Evolutionary conservation across 2,888 invertebrate species (phyloP), one percentile per base, ranked within the genome.

Genomic region (Chrysomela aeneicollis): DNA sequence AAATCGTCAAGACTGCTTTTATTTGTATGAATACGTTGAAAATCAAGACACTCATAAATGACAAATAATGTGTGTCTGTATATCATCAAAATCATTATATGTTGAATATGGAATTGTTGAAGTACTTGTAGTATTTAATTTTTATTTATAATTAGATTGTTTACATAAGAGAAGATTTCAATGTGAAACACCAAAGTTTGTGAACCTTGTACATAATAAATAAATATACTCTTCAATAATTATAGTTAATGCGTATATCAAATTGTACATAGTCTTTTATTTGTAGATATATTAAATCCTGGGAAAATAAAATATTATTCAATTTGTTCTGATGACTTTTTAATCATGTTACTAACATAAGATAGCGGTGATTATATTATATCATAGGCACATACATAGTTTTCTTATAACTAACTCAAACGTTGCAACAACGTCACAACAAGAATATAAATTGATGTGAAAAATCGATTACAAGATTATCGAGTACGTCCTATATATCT

Each of bases 121-220:
- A 42, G 12, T 42, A 42, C 12, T 42, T 42, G n/a, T 42, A 42
- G 2, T 42, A 42, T 42, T 42, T 63, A 53, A 57, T 46, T 22
- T 53, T 53, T 63, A 59, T 63, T 63, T 63, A 53, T 63, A 47
- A 47, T 50, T 54, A 47, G 30, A 46, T 57, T 46, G 46, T 57
- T 57, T 57, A 17, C 32, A 65, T 67, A 58, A 61, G 53, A 62
- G 68, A 67, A 70, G 66, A 65, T 69, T 64, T 57, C 57, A 57
- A 26, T 46, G 46, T 57, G 57, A 68, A 76, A 77, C 75, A 80
- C 81, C 81, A 81, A 81, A 81, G 80, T 77, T 77, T 81, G 80
- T 81, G 80, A 70, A 80, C 80, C 77, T 66, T 81, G 79, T 81
- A 81, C 72, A 42, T 42, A 15, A 15, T 42, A 42, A 42, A 42